Percentiles rank a stretch among this genome's conserved stretches.
These are phyloP conservation scores for Rhabdomys dilectus DNA, from an alignment of 2,113 vertebrate genomes.

Conservation along the genomic window DNA sequence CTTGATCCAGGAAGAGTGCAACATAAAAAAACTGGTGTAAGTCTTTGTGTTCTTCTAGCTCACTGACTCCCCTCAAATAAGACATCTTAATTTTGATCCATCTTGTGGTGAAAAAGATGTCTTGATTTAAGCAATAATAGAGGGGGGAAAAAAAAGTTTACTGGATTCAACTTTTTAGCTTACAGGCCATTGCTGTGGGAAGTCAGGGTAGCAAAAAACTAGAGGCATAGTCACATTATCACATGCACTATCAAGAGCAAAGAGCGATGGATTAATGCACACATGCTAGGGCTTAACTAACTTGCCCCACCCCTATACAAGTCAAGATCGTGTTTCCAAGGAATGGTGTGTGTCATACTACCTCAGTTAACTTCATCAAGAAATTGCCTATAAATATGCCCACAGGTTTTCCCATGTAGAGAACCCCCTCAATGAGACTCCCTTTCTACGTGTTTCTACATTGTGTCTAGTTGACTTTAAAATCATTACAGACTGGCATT, in stretches of 20 bases:
- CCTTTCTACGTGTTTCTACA: neutral
- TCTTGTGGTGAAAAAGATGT: neutral
- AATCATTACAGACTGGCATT: rapidly evolving
- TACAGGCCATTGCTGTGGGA: neutral
- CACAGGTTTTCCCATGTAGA: neutral
- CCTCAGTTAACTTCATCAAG: neutral
- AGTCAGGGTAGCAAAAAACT: neutral
- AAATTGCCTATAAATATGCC: neutral
- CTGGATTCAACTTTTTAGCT: too few relatives aligned
- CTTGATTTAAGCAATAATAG: neutral
- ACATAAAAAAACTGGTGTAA: neutral
- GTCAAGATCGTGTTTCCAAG: neutral
- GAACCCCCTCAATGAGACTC: neutral
- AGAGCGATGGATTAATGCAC: too few relatives aligned
- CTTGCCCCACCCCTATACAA: too few relatives aligned
- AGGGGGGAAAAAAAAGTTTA: neutral
- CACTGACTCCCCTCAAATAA: too few relatives aligned
- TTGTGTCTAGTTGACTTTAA: neutral
- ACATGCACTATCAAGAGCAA: neutral
- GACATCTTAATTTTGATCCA: neutral
- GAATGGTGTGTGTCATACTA: too few relatives aligned
- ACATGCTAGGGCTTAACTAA: neutral
- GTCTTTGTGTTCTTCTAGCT: rapidly evolving
- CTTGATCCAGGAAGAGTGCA: neutral
- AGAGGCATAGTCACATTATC: neutral